Evolutionary conservation across 2,888 invertebrate species (phyloP).

Genomic region (Drosophila silvestris): DNA sequence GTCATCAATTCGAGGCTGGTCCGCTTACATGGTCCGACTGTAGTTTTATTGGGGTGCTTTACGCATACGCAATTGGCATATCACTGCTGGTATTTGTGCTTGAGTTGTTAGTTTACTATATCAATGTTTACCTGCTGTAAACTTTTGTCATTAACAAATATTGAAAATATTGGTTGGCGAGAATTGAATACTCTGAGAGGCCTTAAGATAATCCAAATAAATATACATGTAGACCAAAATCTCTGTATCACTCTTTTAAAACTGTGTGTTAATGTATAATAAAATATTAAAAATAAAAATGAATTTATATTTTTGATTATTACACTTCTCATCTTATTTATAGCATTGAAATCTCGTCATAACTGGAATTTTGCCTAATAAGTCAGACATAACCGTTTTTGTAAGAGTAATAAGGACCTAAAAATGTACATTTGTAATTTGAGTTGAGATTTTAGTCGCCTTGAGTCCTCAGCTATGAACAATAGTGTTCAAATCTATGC

Average conservation of each 20-base stretch:
- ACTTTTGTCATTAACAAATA: conserved; percentile 15
- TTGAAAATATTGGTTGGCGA: not conserved
- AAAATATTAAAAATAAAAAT: not conserved
- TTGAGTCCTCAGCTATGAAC: conserved; percentile 35
- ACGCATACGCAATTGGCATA: conserved; percentile 9
- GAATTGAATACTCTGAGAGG: conserved; percentile 10
- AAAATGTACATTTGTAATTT: not conserved
- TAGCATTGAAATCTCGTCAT: no score
- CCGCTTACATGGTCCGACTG: conserved; percentile 37
- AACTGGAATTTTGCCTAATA: not conserved
- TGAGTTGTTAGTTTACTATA: conserved; percentile 41
- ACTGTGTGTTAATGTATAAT: not conserved
- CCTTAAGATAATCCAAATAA: not conserved
- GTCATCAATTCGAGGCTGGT: not conserved
- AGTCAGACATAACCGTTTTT: not conserved
- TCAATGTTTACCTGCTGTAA: conserved; percentile 41
- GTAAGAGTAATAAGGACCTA: not conserved
- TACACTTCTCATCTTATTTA: not conserved
- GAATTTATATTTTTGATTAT: not conserved
- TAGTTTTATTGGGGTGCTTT: conserved; percentile 23
- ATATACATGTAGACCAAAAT: not conserved
- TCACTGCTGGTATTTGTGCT: conserved; percentile 26
- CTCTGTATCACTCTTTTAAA: not conserved
- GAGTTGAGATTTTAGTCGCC: conserved; percentile 1
- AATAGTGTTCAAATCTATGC: conserved; percentile 28